Base-by-base conservation (phyloP, 2,113 vertebrate species). In the Caracal caracal region DNA sequence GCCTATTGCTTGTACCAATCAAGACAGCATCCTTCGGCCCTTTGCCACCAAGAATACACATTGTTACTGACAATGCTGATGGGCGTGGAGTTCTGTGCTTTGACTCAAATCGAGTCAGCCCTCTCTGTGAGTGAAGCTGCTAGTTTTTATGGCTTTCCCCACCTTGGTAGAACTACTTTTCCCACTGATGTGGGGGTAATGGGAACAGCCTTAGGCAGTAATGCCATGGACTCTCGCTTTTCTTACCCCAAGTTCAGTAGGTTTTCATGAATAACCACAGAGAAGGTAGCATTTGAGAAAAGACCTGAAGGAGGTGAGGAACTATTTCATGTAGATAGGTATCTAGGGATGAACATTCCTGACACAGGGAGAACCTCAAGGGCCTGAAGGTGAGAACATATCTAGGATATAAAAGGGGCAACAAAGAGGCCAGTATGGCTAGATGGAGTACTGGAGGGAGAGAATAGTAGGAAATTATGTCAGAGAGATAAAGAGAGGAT, bases 201-300 rank as follows among this genome's bases (percentile, higher is more conserved):
- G 51, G 12, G 6, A 90, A 37, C 17, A 70, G 66, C 51, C 43
- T n/a, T 43, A 65, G 76, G 47, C 24, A 88, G 4, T 40, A 87
- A n/a, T 82, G 35, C 66, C 43, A 30, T 2, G 84, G 37, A 79
- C 20, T 71, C 15, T 10, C 7, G 20, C 59, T 68, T 10, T 93
- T 68, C 26, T 76, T 35, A 76, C 8, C 35, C 30, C 22, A 88
- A 28, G 24, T 73, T 88, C 68, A 75, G 33, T 61, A 88, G 35
- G 70, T 93, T 84, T 43, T 63, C 40, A 33, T 71, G 40, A 93
- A 56, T 63, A 80, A 79, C 51, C 12, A 40, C n/a, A 79, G 63
- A 96, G 70, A 79, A 78, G 22, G 63, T 88, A 82, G 40, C 33
- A 30, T 85, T 80, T 73, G 90, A 79, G 47, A 87, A 86, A 79